Evolutionary conservation across 2,113 vertebrate species (phyloP).

Genomic region (Galbula dea): DNA sequence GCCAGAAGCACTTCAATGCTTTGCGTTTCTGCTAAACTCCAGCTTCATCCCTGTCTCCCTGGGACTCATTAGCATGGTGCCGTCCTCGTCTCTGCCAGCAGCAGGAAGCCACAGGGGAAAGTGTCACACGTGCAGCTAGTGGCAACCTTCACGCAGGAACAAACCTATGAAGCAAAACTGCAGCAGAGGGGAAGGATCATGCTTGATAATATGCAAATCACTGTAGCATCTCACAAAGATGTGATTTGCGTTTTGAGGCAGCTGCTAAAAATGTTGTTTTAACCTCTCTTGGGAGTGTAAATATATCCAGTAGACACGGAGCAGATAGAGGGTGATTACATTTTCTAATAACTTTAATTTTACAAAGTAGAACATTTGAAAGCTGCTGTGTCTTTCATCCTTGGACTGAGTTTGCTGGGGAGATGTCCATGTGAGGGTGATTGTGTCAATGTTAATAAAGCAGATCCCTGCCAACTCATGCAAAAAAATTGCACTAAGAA

Average conservation of each 20-base stretch:
- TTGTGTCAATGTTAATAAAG: background rate
- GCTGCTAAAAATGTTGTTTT: conserved; percentile 44
- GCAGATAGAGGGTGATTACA: background rate
- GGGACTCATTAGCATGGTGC: conserved; percentile 61
- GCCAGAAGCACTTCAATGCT: conserved; percentile 30
- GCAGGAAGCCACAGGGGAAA: background rate
- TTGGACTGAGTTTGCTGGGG: background rate
- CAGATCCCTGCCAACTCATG: background rate
- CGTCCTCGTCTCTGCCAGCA: background rate
- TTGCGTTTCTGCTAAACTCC: background rate
- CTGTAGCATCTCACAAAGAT: conserved; percentile 11
- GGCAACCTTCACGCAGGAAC: background rate
- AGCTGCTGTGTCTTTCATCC: background rate
- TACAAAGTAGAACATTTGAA: background rate
- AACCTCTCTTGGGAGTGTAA: background rate
- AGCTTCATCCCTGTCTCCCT: background rate
- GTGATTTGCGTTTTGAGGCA: background rate
- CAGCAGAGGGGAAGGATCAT: background rate
- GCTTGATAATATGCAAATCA: conserved; percentile 39
- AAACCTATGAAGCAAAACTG: background rate
- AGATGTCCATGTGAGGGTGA: background rate
- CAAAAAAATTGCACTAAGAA: background rate
- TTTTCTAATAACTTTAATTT: conserved; percentile 44
- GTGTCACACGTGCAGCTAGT: background rate
- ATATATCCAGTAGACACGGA: background rate